Evolutionary conservation across 2,797 vertebrate species (phyloP), one percentile per base, ranked within the genome.

Genomic region (Hydrophis major): DNA sequence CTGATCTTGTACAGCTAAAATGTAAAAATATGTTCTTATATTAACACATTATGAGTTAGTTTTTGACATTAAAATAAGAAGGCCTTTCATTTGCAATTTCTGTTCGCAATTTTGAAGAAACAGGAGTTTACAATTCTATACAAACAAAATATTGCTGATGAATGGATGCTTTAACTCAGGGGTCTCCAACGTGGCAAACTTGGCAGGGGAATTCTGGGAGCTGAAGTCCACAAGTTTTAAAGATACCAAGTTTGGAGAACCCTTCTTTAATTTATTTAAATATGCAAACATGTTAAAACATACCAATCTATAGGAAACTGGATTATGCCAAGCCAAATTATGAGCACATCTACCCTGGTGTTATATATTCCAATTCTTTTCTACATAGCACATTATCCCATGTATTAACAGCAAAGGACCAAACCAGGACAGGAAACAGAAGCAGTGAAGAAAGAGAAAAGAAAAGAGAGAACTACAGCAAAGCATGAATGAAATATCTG

Each of bases 1-100:
- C 99, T 98, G 92, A 99, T 99, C 98, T 99, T 99, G 97, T 99
- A 99, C 91, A 99, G 97, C 99, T 99, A 94, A 50, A 96, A 96
- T 47, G 60, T 83, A 12, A 92, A 92, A 59, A 0, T 74, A 83
- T 7, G 57, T 53, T 14, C 28, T 53, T 91, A 22, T 60, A 86
- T 88, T n/a, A 47, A 83, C 37, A 47, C 74, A 25, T 56, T 18
- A 86, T 87, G 25, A 69, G 2, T 93, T 87, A 92, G 66, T 2
- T 55, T 92, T 92, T 74, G 56, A 10, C 6, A 53, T 56, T 22
- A 61, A 91, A 87, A 14, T 28, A 25, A 13, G 13, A 32, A n/a
- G 89, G 87, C 37, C n/a, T 50, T 78, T 27, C 55, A 89, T 74
- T 90, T 56, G 37, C 57, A 47, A 86, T 27, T 27, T 47, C 61